These are phyloP conservation scores for Conops quadrifasciatus DNA, from an alignment of 2,888 invertebrate genomes.

Conservation along the genomic window DNA sequence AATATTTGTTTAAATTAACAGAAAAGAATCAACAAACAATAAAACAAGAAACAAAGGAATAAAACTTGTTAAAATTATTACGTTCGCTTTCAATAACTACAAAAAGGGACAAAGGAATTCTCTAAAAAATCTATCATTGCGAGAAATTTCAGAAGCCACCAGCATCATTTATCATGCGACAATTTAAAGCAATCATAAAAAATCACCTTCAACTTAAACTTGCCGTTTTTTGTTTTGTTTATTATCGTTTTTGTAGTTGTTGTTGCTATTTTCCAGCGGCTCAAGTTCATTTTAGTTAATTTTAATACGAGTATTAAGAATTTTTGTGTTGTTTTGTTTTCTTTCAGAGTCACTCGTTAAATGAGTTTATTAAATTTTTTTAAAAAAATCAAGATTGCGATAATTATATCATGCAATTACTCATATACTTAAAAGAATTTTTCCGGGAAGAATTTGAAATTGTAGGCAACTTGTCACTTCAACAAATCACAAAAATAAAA, in stretches of 20 bases:
- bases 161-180: background rate
- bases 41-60: too few species aligned
- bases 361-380: background rate
- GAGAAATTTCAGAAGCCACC: background rate
- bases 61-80: too few species aligned
- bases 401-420: background rate
- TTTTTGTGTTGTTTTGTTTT: background rate
- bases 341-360: background rate
- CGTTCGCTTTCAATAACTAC: too few species aligned
- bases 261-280: background rate
- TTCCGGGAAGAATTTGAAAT: background rate
- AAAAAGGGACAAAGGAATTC: too few species aligned
- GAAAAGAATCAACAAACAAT: too few species aligned
- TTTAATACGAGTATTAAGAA: conserved; percentile 4
- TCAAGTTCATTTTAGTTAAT: conserved; percentile 20
- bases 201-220: conserved; percentile 1
- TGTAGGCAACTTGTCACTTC: background rate
- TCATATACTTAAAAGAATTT: background rate
- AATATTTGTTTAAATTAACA: too few species aligned
- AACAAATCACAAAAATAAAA: too few species aligned
- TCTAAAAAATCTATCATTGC: too few species aligned
- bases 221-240: background rate
- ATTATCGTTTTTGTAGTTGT: background rate
- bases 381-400: background rate
- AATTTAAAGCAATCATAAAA: background rate